Conservation (phyloP, 2,113 vertebrate genomes). For the Leptodactylus fuscus region DNA sequence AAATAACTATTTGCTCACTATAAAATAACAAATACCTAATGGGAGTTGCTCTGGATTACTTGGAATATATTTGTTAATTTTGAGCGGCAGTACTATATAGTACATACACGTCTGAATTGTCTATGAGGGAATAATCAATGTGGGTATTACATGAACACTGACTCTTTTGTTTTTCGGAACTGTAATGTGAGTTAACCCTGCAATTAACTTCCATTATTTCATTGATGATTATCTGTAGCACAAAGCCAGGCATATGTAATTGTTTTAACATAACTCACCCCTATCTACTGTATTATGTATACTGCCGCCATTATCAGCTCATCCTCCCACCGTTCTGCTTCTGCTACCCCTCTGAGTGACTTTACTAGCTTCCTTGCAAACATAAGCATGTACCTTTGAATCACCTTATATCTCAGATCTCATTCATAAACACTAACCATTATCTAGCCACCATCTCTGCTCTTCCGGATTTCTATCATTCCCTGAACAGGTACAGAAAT, state of each 20-base stretch:
- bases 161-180: not conserved
- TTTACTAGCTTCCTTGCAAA: not conserved
- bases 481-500: too few relatives aligned
- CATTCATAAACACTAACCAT: too few relatives aligned
- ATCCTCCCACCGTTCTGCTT: not conserved
- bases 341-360: not conserved
- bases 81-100: slow-evolving; percentile 10
- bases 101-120: slow-evolving; percentile 33
- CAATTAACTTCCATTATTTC: not conserved
- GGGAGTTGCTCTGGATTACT: slow-evolving; percentile 31
- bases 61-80: slow-evolving; percentile 39
- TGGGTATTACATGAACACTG: slow-evolving; percentile 10
- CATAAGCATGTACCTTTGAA: not conserved
- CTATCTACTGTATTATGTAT: not conserved
- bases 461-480: too few relatives aligned
- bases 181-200: not conserved
- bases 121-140: slow-evolving; percentile 4
- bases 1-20: slow-evolving; percentile 41
- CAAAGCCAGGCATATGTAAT: not conserved
- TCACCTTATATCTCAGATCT: too few relatives aligned
- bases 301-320: not conserved
- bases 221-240: not conserved
- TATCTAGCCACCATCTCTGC: too few relatives aligned
- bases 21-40: slow-evolving; percentile 45
- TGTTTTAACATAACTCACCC: not conserved